Evolutionary conservation across 2,113 vertebrate species (phyloP).

Genomic region (Athene noctua): DNA sequence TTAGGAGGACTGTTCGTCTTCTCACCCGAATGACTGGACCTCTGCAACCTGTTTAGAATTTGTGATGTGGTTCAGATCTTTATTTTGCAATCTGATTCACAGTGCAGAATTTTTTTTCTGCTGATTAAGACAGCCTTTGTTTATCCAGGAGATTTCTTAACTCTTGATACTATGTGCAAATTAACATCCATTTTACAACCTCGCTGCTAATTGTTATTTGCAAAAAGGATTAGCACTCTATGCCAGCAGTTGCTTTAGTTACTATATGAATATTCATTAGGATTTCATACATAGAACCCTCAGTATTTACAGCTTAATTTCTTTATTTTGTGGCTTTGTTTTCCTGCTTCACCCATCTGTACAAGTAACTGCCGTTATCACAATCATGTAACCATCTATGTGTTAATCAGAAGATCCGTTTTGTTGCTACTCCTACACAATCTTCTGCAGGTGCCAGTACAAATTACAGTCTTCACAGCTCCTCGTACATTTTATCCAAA

Average conservation of each 20-base stretch:
- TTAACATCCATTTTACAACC: constrained; percentile 34
- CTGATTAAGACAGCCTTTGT: neutral
- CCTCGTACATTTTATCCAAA: neutral
- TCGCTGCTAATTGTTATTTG: constrained; percentile 46
- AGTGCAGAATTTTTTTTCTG: neutral
- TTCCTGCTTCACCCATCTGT: neutral
- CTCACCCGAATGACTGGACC: neutral
- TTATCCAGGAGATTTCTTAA: constrained; percentile 5
- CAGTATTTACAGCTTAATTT: constrained; percentile 32
- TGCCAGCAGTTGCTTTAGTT: constrained; percentile 7
- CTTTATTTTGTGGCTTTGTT: constrained; percentile 6
- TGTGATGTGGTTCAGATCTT: neutral
- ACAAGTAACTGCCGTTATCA: neutral
- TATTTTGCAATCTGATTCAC: neutral
- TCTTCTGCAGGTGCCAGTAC: neutral
- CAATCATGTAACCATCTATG: neutral
- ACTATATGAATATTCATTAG: constrained; percentile 53
- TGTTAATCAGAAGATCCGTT: neutral
- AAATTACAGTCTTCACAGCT: neutral
- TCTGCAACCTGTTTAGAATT: neutral
- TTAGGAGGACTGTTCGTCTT: neutral
- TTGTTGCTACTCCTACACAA: neutral
- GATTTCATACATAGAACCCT: neutral
- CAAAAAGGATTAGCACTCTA: neutral
- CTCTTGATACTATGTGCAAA: constrained; percentile 5